Conservation (phyloP, 2,113 vertebrate genomes). For the Pungitius pungitius region DNA sequence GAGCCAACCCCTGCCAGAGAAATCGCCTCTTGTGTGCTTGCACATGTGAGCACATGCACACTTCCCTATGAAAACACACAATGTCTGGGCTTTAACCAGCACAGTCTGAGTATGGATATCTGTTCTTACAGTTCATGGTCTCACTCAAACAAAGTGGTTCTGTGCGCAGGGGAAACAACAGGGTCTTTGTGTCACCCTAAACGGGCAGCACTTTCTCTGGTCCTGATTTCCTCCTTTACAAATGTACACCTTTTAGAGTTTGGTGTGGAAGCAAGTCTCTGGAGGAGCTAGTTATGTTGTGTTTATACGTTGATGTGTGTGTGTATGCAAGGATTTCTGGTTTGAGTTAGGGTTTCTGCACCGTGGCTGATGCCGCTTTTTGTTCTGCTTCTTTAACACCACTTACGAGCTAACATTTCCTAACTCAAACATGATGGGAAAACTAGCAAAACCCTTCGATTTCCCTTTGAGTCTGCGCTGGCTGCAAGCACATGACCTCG, state of each 20-base stretch:
- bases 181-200: conserved; percentile 64
- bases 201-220: conserved; percentile 37
- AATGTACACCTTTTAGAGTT: conserved; percentile 57
- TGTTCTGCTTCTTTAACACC: conserved; percentile 46
- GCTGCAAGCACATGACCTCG: conserved; percentile 8
- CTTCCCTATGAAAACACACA: conserved; percentile 52
- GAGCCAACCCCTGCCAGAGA: conserved; percentile 50
- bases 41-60: neutral
- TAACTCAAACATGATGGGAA: conserved; percentile 52
- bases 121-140: conserved; percentile 67
- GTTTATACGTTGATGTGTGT: conserved; percentile 14
- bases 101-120: conserved; percentile 46
- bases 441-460: conserved; percentile 23
- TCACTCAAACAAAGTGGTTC: conserved; percentile 65
- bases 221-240: conserved; percentile 44
- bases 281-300: conserved; percentile 59
- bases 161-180: conserved; percentile 60
- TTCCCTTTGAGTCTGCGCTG: neutral
- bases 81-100: conserved; percentile 62
- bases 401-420: conserved; percentile 53
- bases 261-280: conserved; percentile 56
- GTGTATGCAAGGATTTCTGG: conserved; percentile 38
- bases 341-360: conserved; percentile 47
- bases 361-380: conserved; percentile 29
- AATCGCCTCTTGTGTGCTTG: conserved; percentile 23